These are phyloP conservation scores for Trogon surrucura DNA, from an alignment of 2,113 vertebrate species.

Conservation along the genomic window DNA sequence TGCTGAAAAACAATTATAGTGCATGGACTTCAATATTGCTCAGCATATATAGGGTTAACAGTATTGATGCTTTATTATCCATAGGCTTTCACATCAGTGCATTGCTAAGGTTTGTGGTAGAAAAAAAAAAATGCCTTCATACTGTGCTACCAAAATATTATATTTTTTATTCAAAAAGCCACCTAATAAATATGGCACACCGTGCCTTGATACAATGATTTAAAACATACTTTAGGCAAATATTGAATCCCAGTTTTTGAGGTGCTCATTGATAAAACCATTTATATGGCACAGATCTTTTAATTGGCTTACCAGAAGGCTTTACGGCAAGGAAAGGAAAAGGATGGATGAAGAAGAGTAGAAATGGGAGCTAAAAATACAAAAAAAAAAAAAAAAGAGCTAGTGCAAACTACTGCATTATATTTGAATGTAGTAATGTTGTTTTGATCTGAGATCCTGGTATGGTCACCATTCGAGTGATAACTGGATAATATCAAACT, in stretches of 20 bases:
- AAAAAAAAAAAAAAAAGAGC: fast-evolving
- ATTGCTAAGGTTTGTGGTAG: not conserved
- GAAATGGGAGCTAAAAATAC: not conserved
- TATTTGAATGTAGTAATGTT: not conserved
- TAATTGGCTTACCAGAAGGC: not conserved
- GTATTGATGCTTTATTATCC: not conserved
- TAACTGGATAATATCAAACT: not conserved
- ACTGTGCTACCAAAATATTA: not conserved
- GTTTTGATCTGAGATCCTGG: not conserved
- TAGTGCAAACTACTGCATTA: not conserved
- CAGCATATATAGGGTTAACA: not conserved
- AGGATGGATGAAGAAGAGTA: not conserved
- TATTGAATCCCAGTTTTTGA: not conserved
- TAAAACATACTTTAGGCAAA: not conserved
- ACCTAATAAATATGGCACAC: not conserved
- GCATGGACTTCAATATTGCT: not conserved
- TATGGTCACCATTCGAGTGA: not conserved
- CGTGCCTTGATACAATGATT: not conserved
- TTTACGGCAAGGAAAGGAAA: not conserved
- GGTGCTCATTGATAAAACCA: not conserved
- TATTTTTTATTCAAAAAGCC: not conserved
- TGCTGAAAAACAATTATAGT: not conserved
- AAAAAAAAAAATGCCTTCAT: not conserved
- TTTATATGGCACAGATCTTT: not conserved
- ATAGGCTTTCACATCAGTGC: not conserved